phyloP scores from a whole-genome alignment of 2,888 invertebrate genomes.

The Scaptomyza caliginosa region DNA sequence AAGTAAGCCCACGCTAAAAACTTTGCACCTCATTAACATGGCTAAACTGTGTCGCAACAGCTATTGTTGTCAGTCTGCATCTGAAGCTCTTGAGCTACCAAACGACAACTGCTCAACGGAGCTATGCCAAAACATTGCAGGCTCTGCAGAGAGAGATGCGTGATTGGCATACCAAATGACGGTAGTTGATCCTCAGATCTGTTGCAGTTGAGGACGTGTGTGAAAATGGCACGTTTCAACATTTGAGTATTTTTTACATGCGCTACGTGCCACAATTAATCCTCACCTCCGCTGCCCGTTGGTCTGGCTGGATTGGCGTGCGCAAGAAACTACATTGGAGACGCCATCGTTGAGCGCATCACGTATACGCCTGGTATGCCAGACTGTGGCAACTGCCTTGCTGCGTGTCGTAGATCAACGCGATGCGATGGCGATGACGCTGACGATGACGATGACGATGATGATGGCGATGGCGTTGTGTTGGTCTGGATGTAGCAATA shows the following conservation, averaged over 20 bases:
- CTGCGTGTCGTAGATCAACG: constrained; percentile 75
- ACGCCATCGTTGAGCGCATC: constrained; percentile 64
- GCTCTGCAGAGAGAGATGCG: constrained; percentile 25
- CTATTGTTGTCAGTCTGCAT: constrained; percentile 10
- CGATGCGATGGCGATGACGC: constrained; percentile 55
- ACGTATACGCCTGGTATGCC: constrained; percentile 75
- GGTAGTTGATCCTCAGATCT: constrained; percentile 54
- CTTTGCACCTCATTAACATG: constrained; percentile 60
- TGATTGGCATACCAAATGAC: constrained; percentile 59
- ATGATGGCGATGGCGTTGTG: constrained; percentile 22
- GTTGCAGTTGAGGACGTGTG: constrained; percentile 70
- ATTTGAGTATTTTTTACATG: constrained; percentile 72
- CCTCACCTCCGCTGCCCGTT: background rate
- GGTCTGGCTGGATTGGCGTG: constrained; percentile 3
- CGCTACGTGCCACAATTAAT: constrained; percentile 74
- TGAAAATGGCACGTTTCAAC: constrained; percentile 81
- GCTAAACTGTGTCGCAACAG: constrained; percentile 52
- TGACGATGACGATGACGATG: constrained; percentile 39
- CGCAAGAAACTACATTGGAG: constrained; percentile 54
- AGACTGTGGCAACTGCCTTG: constrained; percentile 30
- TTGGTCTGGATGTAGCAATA: constrained; percentile 58
- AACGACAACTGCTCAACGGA: constrained; percentile 13
- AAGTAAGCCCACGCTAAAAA: constrained; percentile 13
- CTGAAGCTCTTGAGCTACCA: constrained; percentile 7
- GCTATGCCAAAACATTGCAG: constrained; percentile 19